Percentiles rank a stretch among this genome's conserved stretches.
These are phyloP conservation scores for Lordiphosa collinella DNA, from an alignment of 1,140 invertebrate genomes.

Conservation along the genomic window DNA sequence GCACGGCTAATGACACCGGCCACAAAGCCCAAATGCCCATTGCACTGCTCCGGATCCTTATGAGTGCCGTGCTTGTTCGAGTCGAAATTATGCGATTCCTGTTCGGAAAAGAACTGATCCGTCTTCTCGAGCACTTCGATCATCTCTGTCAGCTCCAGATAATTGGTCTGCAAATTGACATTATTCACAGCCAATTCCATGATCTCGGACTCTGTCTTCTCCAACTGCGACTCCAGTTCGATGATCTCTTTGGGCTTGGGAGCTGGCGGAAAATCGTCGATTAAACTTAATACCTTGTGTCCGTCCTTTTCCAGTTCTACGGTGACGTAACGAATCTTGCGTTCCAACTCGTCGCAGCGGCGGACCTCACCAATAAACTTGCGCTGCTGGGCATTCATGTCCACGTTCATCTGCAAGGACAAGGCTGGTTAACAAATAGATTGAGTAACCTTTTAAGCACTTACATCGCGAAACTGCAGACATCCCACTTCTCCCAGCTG, in stretches of 20 bases:
- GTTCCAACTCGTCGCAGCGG: slow-evolving; percentile 91
- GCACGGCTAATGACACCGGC: slow-evolving; percentile 93
- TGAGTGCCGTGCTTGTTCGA: slow-evolving; percentile 81
- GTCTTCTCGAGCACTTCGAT: slow-evolving; percentile 96
- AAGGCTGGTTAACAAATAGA: background rate
- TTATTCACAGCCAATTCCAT: slow-evolving; percentile 95
- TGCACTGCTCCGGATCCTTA: slow-evolving; percentile 88
- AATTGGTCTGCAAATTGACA: slow-evolving; percentile 95
- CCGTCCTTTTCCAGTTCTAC: slow-evolving; percentile 92
- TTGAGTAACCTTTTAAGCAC: slow-evolving; percentile 43
- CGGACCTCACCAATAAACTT: slow-evolving; percentile 92
- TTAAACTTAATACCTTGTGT: slow-evolving; percentile 86
- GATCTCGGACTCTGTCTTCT: slow-evolving; percentile 96
- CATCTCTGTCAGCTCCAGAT: slow-evolving; percentile 94
- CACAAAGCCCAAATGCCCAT: slow-evolving; percentile 87
- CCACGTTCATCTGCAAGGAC: slow-evolving; percentile 84
- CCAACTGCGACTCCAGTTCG: slow-evolving; percentile 88
- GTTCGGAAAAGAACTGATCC: slow-evolving; percentile 81
- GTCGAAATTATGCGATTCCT: slow-evolving; percentile 67
- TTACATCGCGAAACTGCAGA: slow-evolving; percentile 94
- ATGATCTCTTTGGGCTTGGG: slow-evolving; percentile 98
- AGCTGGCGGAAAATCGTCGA: slow-evolving; percentile 90
- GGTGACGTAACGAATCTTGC: slow-evolving; percentile 91
- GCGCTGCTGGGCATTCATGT: slow-evolving; percentile 90
- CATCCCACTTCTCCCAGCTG: slow-evolving; percentile 92